Evolutionary conservation across 2,888 invertebrate species (phyloP), one percentile per base, ranked within the genome.

Genomic region (Ophion slaviceki): DNA sequence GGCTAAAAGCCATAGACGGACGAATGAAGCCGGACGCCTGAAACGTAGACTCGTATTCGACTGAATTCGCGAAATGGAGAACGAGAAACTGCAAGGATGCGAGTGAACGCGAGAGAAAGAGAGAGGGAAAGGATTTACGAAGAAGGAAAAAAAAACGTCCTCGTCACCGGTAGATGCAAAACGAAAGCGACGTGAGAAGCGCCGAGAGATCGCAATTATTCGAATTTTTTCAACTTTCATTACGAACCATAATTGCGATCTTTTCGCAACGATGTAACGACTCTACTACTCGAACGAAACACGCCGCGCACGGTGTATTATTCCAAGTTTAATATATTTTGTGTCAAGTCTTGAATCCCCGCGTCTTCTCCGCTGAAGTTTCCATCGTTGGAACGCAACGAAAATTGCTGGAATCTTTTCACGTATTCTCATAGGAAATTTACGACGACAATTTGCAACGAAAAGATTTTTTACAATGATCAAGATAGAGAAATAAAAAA

Each of bases 261-360:
- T 81, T 45, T 32, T 78, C 57, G 67, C 72, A 86, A 78, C 67
- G 24, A 66, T 45, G 68, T 14, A 64, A 74, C 76, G 67, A 77
- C 72, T 78, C 71, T 74, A 71, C 67, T 80, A 80, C 70, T 87
- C 81, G 78, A 85, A 87, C 87, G 84, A 86, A 88, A 82, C 86
- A 80, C 86, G 88, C 88, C 85, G 90, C 89, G 89, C 89, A 88
- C 89, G 90, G 89, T 92, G 91, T 92, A 92, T 92, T 91, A 92
- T 90, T 92, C 91, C 92, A 91, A 92, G 92, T 92, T 92, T 92
- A 92, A 92, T 92, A 92, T 92, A 92, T 92, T 92, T 92, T 92
- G 92, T 92, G 92, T 92, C 92, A 91, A 92, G 92, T 92, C 92
- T 92, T 91, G 89, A 89, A 72, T 62, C 84, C 80, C 89, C 74